Evolutionary conservation across 2,797 vertebrate species (phyloP), one percentile per base, ranked within the genome.

Genomic region (Coccyzus lansbergi): DNA sequence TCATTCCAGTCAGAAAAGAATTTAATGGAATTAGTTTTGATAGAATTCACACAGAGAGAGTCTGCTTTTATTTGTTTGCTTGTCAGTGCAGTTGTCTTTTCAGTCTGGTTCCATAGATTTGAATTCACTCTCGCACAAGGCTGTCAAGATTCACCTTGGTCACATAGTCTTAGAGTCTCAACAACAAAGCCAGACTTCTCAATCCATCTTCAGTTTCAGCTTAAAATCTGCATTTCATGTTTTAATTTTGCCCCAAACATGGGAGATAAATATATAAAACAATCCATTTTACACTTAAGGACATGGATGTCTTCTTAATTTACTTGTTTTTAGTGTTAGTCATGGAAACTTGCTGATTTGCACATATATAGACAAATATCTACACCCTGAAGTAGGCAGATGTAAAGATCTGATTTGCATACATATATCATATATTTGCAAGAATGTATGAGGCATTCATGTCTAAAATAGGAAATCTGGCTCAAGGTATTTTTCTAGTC

Each of bases 341-440:
- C 48, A 72, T 49, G 64, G 83, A 56, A 85, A 83, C 51, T 80
- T 94, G 65, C 82, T 92, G 77, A 93, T 95, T 92, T 94, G 83
- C 76, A 88, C 88, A 63, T 63, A 90, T 93, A 71, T 59, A 92
- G 77, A 94, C 65, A 95, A 91, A 93, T 90, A 95, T 65, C 83
- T 95, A 92, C 93, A 90, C 51, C 20, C 44, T 92, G 40, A 80
- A 93, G 94, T 95, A 78, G 85, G 83, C 78, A 96, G 90, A 94
- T 95, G 90, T 95, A 92, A 94, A 96, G 86, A 83, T 52, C 69
- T 91, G 62, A 91, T 97, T 96, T 96, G 83, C 92, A 96, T 94
- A 53, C 58, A 90, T 95, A 75, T 72, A 70, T 94, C 53, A 90
- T 52, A 24, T 42, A 94, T 96, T 94, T 92, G 94, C 90, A 96